Conservation (phyloP, 35 echinoderm and acorn worm genomes). For the Heliocidaris tuberculata region DNA sequence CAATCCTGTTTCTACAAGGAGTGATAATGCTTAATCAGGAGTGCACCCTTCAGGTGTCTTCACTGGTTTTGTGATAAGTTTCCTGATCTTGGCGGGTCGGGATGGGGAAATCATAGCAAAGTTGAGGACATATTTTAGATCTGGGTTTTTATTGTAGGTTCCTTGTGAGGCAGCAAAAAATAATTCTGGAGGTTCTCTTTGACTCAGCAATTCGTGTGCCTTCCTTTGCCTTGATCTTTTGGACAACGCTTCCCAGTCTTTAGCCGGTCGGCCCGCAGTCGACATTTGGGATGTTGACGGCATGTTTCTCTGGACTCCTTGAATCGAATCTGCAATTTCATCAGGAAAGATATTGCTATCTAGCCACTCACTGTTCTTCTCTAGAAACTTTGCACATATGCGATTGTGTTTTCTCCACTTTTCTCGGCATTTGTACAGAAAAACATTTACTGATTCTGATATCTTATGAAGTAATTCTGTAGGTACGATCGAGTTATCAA, state of each 20-base stretch:
- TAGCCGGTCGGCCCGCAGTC: too few species aligned
- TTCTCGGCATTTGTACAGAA: slow-evolving; percentile 3
- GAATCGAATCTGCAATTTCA: too few species aligned
- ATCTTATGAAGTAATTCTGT: neutral
- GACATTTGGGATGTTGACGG: too few species aligned
- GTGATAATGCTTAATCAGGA: slow-evolving; percentile 41
- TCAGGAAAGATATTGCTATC: too few species aligned
- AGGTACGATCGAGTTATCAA: neutral
- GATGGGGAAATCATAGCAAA: slow-evolving; percentile 60
- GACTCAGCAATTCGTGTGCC: too few species aligned
- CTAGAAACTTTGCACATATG: too few species aligned
- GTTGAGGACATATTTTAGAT: slow-evolving; percentile 53
- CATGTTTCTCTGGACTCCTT: too few species aligned
- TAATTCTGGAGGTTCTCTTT: slow-evolving; percentile 56
- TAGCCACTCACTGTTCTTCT: too few species aligned
- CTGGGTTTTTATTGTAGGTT: slow-evolving; percentile 49
- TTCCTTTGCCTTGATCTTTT: too few species aligned
- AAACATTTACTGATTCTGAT: neutral
- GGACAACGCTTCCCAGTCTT: too few species aligned
- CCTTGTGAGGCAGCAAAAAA: slow-evolving; percentile 64
- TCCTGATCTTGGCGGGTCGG: too few species aligned
- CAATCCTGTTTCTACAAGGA: slow-evolving; percentile 47
- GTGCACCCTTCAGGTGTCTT: slow-evolving; percentile 48
- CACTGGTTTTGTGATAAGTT: slow-evolving; percentile 34
- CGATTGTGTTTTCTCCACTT: too few species aligned